Evolutionary conservation across 2,888 invertebrate genomes (phyloP).

Genomic region (Ctena decussata): DNA sequence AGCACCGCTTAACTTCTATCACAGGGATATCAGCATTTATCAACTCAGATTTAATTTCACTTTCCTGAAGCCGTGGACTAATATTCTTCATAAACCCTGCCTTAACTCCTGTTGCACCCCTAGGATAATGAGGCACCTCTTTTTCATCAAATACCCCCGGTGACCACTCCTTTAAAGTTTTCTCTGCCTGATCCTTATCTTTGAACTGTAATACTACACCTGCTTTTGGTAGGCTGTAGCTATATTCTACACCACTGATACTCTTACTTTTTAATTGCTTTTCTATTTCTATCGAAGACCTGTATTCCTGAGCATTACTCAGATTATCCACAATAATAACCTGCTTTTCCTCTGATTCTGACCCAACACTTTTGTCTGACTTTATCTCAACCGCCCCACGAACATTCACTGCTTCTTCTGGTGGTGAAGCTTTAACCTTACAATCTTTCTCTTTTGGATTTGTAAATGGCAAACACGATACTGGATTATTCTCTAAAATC

Average conservation of each 20-base stretch:
- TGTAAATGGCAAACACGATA: too few species aligned
- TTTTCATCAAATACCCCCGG: not conserved
- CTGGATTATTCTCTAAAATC: not conserved
- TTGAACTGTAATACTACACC: conserved; percentile 13
- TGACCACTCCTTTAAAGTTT: not conserved
- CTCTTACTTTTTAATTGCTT: not conserved
- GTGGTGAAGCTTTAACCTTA: too few species aligned
- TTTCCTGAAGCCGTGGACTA: not conserved
- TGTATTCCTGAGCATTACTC: not conserved
- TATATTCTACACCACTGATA: conserved; percentile 4
- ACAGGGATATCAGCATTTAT: not conserved
- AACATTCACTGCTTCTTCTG: too few species aligned
- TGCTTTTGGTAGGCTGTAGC: conserved; percentile 17
- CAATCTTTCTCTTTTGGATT: too few species aligned
- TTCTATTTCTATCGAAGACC: conserved; percentile 8
- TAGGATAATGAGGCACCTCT: not conserved
- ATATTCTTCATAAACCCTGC: not conserved
- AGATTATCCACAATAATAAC: conserved; percentile 1
- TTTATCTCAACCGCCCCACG: too few species aligned
- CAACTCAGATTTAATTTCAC: not conserved
- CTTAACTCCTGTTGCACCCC: not conserved
- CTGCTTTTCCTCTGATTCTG: not conserved
- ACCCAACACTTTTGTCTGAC: too few species aligned
- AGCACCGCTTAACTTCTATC: conserved; percentile 12
- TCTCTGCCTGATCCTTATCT: not conserved